Evolutionary conservation across 2,113 vertebrate genomes (phyloP).

Genomic region (Puffinus mauretanicus): DNA sequence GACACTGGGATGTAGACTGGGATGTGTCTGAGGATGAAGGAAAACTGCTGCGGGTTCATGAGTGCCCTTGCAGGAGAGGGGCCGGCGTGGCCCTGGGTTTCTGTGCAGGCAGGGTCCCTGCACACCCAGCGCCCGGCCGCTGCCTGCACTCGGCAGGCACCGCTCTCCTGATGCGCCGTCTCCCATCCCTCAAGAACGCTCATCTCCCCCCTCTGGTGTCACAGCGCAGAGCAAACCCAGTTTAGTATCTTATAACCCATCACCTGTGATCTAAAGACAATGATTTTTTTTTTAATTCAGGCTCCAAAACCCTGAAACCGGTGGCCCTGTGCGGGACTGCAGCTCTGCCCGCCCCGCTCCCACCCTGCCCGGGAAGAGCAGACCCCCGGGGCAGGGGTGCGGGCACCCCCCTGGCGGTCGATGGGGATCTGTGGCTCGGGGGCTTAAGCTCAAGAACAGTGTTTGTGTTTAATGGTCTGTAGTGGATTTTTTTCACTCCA

Average conservation of each 20-base stretch:
- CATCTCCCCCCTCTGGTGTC: background rate
- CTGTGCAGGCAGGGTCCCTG: background rate
- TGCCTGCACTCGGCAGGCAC: rapidly evolving
- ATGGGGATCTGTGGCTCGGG: background rate
- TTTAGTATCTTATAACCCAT: background rate
- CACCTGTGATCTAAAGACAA: background rate
- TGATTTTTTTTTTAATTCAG: background rate
- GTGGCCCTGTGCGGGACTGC: background rate
- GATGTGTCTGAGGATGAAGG: background rate
- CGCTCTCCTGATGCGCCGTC: background rate
- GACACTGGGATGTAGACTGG: background rate
- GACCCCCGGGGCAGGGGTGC: background rate
- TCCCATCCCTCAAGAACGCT: rapidly evolving
- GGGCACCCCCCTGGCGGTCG: background rate
- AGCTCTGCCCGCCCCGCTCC: background rate
- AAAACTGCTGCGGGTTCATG: rapidly evolving
- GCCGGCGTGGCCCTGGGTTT: rapidly evolving
- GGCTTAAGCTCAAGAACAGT: background rate
- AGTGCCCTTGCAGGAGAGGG: background rate
- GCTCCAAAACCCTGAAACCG: background rate
- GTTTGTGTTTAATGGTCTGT: background rate
- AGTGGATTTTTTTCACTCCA: background rate
- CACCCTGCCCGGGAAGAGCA: background rate
- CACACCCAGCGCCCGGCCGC: rapidly evolving
- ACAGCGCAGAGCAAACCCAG: background rate